Conservation (phyloP, 35 echinoderm and acorn worm species). For the Heliocidaris erythrogramma region DNA sequence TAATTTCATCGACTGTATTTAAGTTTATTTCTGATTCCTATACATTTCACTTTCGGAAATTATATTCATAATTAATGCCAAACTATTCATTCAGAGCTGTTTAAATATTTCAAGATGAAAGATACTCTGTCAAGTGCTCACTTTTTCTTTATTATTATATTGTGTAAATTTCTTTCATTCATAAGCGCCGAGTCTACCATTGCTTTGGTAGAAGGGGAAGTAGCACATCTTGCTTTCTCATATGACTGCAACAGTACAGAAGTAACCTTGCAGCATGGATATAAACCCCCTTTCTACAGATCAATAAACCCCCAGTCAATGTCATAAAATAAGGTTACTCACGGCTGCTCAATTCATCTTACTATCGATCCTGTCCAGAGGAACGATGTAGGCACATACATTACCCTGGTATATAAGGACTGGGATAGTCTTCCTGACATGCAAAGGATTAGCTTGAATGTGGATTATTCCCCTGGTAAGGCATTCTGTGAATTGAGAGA, state of each 20-base stretch:
- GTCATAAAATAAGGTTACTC: neutral
- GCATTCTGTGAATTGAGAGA: neutral
- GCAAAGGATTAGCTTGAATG: neutral
- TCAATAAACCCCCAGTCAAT: neutral
- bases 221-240: neutral
- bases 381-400: neutral
- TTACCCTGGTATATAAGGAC: neutral
- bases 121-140: too few relatives aligned
- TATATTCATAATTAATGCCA: too few relatives aligned
- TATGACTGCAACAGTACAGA: neutral
- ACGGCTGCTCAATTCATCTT: neutral
- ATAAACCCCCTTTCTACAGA: neutral
- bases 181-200: too few relatives aligned
- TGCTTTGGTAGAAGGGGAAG: neutral
- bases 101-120: too few relatives aligned
- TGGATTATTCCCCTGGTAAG: neutral
- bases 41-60: too few relatives aligned
- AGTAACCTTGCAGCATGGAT: neutral
- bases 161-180: too few relatives aligned
- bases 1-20: too few relatives aligned
- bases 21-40: too few relatives aligned
- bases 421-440: neutral
- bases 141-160: too few relatives aligned
- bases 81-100: too few relatives aligned
- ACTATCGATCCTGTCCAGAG: neutral